Conservation (phyloP, 30 jellyfish, hydroid and myxozoan genomes). For the Hydractinia symbiolongicarpus region DNA sequence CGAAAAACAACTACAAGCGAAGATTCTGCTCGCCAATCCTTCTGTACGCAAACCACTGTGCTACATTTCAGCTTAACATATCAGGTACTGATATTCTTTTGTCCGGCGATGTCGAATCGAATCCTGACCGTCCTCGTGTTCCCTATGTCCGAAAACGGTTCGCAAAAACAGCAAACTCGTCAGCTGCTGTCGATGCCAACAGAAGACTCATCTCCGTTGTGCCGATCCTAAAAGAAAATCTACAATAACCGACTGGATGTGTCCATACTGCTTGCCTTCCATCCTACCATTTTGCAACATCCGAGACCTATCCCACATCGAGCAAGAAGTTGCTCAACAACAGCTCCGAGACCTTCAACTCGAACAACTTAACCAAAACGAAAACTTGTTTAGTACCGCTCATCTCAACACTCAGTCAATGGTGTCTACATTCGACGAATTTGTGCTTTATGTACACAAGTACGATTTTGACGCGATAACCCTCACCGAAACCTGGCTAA, state of each 20-base stretch:
- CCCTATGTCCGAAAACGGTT: conserved; percentile 4
- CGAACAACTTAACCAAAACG: not conserved
- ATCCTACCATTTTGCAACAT: not conserved
- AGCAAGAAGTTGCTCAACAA: conserved; percentile 21
- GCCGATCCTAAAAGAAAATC: not conserved
- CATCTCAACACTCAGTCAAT: conserved; percentile 49
- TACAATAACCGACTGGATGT: conserved; percentile 2
- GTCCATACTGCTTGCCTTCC: not conserved
- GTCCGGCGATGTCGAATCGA: conserved; percentile 18
- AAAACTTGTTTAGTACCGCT: conserved; percentile 13
- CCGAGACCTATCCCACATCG: conserved; percentile 1
- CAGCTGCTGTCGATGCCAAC: conserved; percentile 26
- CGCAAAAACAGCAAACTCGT: conserved; percentile 24
- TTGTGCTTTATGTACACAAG: conserved; percentile 32
- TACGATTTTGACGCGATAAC: conserved; percentile 51
- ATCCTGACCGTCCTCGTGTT: not conserved
- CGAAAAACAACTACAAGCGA: too few relatives aligned
- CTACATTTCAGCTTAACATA: conserved; percentile 14
- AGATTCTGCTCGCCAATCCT: not conserved
- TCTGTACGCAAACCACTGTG: conserved; percentile 14
- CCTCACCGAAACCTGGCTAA: conserved; percentile 67
- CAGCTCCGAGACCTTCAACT: conserved; percentile 16
- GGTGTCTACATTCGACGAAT: conserved; percentile 51
- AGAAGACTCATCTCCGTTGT: conserved; percentile 8
- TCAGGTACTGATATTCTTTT: conserved; percentile 18